Evolutionary conservation across 37 sponge, comb jelly and placozoan genomes (phyloP).

Genomic region (Chondrosia reniformis): DNA sequence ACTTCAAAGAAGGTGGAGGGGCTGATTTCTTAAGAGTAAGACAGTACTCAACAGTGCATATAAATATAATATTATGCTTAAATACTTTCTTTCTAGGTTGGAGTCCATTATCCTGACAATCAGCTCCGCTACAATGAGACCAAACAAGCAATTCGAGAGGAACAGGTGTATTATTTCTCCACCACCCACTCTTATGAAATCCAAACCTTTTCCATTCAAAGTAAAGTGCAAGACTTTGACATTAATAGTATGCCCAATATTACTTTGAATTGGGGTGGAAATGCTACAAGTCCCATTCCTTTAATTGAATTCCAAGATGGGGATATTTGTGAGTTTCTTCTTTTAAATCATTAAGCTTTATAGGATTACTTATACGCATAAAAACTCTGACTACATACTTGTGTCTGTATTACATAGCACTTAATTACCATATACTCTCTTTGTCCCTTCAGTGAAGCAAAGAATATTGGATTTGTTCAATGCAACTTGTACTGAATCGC

Average conservation of each 20-base stretch:
- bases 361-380: too few relatives aligned
- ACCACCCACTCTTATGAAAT: conserved; percentile 35
- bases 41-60: too few relatives aligned
- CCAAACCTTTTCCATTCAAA: conserved; percentile 24
- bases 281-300: background rate
- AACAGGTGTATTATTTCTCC: conserved; percentile 21
- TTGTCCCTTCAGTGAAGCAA: background rate
- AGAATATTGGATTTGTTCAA: conserved; percentile 23
- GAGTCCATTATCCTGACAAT: conserved; percentile 38
- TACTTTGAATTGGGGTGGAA: conserved; percentile 27
- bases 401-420: too few relatives aligned
- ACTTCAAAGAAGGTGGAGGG: conserved; percentile 27
- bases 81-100: conserved; percentile 32
- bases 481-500: conserved; percentile 39
- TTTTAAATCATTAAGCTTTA: too few relatives aligned
- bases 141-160: conserved; percentile 34
- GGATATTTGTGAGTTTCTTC: conserved; percentile 1
- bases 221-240: background rate
- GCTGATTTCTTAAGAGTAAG: conserved; percentile 39
- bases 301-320: background rate
- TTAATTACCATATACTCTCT: background rate
- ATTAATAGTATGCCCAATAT: conserved; percentile 1
- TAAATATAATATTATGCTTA: too few relatives aligned
- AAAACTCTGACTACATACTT: too few relatives aligned
- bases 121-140: conserved; percentile 44